These are phyloP conservation scores for Euplagia quadripunctaria DNA, from an alignment of 2,888 invertebrate species.

Conservation along the genomic window DNA sequence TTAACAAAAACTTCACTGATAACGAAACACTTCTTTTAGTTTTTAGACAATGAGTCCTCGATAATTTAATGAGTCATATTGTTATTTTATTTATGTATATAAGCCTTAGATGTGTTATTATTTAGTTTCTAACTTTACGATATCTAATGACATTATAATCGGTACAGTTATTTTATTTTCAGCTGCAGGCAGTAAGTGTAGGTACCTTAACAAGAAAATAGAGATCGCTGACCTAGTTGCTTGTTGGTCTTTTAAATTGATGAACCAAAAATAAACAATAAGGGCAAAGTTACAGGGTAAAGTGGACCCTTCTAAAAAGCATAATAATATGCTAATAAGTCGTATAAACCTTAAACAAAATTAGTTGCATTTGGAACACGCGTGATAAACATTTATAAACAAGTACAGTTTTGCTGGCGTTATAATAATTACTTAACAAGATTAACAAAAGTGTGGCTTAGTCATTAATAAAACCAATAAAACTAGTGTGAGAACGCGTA, in stretches of 20 bases:
- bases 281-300: neutral
- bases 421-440: conserved; percentile 46
- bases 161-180: conserved; percentile 33
- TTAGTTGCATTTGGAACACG: neutral
- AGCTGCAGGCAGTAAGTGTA: conserved; percentile 41
- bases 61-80: conserved; percentile 22
- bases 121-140: conserved; percentile 29
- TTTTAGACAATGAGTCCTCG: conserved; percentile 26
- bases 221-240: conserved; percentile 52
- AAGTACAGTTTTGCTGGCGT: conserved; percentile 7
- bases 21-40: conserved; percentile 21
- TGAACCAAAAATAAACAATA: conserved; percentile 27
- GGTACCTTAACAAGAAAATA: conserved; percentile 32
- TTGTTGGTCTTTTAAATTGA: conserved; percentile 27
- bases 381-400: conserved; percentile 6
- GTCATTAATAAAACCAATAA: conserved; percentile 53
- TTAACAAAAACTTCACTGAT: conserved; percentile 35
- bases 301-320: neutral
- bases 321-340: neutral
- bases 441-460: conserved; percentile 43
- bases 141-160: conserved; percentile 51
- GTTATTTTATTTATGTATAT: conserved; percentile 18
- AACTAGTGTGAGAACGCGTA: conserved; percentile 55
- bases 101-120: conserved; percentile 15
- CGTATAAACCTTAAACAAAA: neutral